Conservation (phyloP, 2,113 vertebrate genomes). For the Noturus placidus region DNA sequence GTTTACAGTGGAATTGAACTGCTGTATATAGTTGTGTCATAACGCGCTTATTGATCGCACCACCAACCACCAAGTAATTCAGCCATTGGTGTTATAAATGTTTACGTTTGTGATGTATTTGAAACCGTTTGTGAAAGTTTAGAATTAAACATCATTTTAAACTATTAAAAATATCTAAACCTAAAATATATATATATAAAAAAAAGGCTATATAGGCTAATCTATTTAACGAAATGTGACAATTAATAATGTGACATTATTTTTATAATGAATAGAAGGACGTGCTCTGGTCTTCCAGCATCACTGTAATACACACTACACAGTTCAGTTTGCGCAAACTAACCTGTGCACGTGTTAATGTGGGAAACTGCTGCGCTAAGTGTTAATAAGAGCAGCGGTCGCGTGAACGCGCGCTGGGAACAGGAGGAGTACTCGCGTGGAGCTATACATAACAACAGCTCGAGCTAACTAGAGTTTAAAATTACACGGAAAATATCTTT, state of each 20-base stretch:
- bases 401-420: not conserved
- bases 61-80: too few relatives aligned
- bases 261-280: not conserved
- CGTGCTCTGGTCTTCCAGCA: not conserved
- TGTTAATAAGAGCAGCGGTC: not conserved
- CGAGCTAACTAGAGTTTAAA: not conserved
- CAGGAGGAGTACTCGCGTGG: not conserved
- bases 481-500: not conserved
- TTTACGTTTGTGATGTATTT: not conserved
- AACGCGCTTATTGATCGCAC: not conserved
- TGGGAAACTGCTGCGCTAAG: not conserved
- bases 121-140: not conserved
- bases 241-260: too few relatives aligned
- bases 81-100: not conserved
- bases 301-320: not conserved
- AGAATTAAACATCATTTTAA: not conserved
- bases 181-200: too few relatives aligned
- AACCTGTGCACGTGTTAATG: constrained; percentile 1
- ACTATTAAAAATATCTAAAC: too few relatives aligned
- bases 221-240: not conserved
- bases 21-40: not conserved
- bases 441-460: not conserved
- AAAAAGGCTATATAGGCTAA: too few relatives aligned
- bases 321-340: not conserved
- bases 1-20: not conserved